Evolutionary conservation across 2,888 invertebrate species (phyloP).

Genomic region (Tanytarsus gracilentus): DNA sequence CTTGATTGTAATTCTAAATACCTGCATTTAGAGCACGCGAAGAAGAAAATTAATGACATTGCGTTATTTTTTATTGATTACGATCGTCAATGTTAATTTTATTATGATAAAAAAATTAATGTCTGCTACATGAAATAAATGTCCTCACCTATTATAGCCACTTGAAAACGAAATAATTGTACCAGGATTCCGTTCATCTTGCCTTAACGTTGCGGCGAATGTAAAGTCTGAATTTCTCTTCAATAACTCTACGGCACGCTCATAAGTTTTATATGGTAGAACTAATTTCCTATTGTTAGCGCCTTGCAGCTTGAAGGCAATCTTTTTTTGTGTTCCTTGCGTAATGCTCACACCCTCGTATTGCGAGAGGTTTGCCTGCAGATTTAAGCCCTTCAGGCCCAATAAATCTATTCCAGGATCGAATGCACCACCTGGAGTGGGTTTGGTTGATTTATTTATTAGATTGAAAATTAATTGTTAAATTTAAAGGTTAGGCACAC

Average conservation of each 20-base stretch:
- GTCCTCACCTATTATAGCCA: slow-evolving; percentile 61
- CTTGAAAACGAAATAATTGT: slow-evolving; percentile 74
- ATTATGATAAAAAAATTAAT: slow-evolving; percentile 18
- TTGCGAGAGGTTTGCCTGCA: slow-evolving; percentile 64
- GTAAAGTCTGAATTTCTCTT: slow-evolving; percentile 70
- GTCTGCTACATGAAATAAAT: slow-evolving; percentile 1
- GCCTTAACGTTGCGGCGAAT: slow-evolving; percentile 64
- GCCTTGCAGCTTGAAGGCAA: slow-evolving; percentile 22
- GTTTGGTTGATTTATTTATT: not conserved
- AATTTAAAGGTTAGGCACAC: no score
- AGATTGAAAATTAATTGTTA: not conserved
- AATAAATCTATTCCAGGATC: slow-evolving; percentile 62
- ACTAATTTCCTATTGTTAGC: slow-evolving; percentile 32
- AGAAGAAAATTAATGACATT: slow-evolving; percentile 28
- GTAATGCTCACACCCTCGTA: slow-evolving; percentile 57
- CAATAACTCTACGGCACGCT: slow-evolving; percentile 58
- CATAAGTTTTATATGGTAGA: slow-evolving; percentile 35
- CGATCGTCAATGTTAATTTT: not conserved
- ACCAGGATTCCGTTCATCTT: slow-evolving; percentile 73
- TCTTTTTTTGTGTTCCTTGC: slow-evolving; percentile 30
- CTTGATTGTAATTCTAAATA: slow-evolving; percentile 87
- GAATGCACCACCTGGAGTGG: slow-evolving; percentile 50
- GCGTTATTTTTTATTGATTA: slow-evolving; percentile 16
- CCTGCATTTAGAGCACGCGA: slow-evolving; percentile 45
- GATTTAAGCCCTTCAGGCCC: slow-evolving; percentile 68